These are phyloP conservation scores for Sesamia nonagrioides DNA, from an alignment of 1,140 invertebrate genomes.

Conservation along the genomic window DNA sequence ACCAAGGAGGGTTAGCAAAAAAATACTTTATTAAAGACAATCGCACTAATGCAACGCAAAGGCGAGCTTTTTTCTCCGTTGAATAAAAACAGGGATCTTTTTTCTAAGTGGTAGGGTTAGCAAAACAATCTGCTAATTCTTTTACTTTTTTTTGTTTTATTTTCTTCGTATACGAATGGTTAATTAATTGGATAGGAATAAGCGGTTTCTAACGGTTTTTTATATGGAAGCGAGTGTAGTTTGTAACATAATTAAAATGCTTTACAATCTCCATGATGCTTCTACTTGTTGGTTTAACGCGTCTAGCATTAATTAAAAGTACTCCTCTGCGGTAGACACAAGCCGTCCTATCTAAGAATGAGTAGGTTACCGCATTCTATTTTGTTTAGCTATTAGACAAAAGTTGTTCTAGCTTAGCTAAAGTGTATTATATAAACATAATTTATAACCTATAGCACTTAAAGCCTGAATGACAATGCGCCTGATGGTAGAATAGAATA, in stretches of 20 bases:
- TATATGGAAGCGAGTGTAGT: neutral
- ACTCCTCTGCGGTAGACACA: neutral
- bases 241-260: slow-evolving; percentile 10
- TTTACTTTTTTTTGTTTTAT: slow-evolving; percentile 1
- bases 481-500: too few relatives aligned
- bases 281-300: neutral
- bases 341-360: too few relatives aligned
- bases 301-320: neutral
- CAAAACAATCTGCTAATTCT: slow-evolving; percentile 26
- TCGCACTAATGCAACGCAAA: slow-evolving; percentile 38
- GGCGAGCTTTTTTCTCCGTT: slow-evolving; percentile 12
- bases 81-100: slow-evolving; percentile 42
- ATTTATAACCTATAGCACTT: too few relatives aligned
- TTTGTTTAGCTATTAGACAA: too few relatives aligned
- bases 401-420: too few relatives aligned
- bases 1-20: slow-evolving; percentile 37
- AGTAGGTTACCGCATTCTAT: too few relatives aligned
- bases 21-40: slow-evolving; percentile 47
- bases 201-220: neutral
- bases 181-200: neutral
- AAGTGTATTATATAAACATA: too few relatives aligned
- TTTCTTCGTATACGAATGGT: slow-evolving; percentile 6
- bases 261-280: neutral
- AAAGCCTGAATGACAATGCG: too few relatives aligned
- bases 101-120: slow-evolving; percentile 38